These are phyloP conservation scores for Premnoplex brunnescens DNA, from an alignment of 2,797 vertebrate species.

Conservation along the genomic window DNA sequence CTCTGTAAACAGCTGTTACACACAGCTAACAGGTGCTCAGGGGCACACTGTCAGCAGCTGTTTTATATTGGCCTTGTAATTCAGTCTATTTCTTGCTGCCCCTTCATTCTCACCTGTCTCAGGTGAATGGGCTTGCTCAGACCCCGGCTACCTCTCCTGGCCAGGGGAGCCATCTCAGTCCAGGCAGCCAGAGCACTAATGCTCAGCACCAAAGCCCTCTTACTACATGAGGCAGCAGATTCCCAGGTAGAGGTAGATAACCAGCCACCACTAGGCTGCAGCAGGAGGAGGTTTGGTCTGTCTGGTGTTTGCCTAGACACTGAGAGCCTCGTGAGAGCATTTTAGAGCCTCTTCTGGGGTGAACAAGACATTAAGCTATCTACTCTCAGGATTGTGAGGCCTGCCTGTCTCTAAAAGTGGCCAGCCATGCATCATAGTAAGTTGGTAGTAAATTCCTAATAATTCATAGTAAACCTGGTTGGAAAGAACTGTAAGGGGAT, in stretches of 20 bases:
- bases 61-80: background rate
- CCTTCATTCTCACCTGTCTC: background rate
- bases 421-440: background rate
- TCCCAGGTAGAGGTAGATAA: background rate
- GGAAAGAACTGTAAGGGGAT: background rate
- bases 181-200: background rate
- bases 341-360: background rate
- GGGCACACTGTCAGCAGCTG: background rate
- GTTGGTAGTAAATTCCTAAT: background rate
- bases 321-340: background rate
- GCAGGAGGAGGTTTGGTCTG: background rate
- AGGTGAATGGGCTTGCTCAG: background rate
- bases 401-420: background rate
- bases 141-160: background rate
- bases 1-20: constrained; percentile 1
- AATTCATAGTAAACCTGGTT: background rate
- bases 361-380: background rate
- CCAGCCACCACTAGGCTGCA: background rate
- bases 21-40: background rate
- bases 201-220: background rate
- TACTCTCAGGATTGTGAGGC: background rate
- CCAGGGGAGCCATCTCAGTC: background rate
- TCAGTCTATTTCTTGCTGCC: background rate
- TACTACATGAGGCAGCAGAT: rapidly evolving
- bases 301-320: background rate